Percentiles rank a stretch among this genome's conserved stretches.
Evolutionary conservation across 1,140 invertebrate genomes (phyloP).

Genomic region (Scaptomyza graminum): DNA sequence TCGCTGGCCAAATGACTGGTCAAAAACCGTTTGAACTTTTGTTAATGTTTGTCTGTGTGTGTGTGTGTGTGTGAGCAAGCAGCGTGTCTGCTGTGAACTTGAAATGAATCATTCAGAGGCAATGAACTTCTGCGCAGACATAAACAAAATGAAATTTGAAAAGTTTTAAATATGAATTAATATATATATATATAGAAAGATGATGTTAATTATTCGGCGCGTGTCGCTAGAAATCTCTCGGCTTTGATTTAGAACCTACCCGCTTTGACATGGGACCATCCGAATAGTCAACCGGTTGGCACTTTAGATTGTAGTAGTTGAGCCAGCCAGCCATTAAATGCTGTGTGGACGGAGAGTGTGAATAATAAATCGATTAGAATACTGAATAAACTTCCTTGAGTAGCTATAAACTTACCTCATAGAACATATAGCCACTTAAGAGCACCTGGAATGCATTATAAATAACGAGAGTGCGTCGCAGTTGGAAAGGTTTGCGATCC

Average conservation of each 20-base stretch:
- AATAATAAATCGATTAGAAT: constrained; percentile 2
- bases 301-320: constrained; percentile 94
- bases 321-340: constrained; percentile 94
- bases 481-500: constrained; percentile 93
- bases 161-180: neutral
- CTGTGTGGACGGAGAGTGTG: constrained; percentile 83
- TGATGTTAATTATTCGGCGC: neutral
- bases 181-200: neutral
- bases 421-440: constrained; percentile 93
- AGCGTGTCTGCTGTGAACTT: constrained; percentile 42
- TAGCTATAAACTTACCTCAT: constrained; percentile 88
- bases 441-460: constrained; percentile 96
- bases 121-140: constrained; percentile 59
- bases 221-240: neutral
- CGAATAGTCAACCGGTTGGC: constrained; percentile 96
- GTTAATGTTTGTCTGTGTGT: neutral
- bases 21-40: constrained; percentile 30
- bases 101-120: constrained; percentile 64
- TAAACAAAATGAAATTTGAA: constrained; percentile 40
- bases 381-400: neutral
- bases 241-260: constrained; percentile 86
- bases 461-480: constrained; percentile 90
- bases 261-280: constrained; percentile 90
- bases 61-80: constrained; percentile 7
- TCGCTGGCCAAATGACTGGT: constrained; percentile 42